Evolutionary conservation across 2,113 vertebrate species (phyloP).

Genomic region (Symphodus melops): DNA sequence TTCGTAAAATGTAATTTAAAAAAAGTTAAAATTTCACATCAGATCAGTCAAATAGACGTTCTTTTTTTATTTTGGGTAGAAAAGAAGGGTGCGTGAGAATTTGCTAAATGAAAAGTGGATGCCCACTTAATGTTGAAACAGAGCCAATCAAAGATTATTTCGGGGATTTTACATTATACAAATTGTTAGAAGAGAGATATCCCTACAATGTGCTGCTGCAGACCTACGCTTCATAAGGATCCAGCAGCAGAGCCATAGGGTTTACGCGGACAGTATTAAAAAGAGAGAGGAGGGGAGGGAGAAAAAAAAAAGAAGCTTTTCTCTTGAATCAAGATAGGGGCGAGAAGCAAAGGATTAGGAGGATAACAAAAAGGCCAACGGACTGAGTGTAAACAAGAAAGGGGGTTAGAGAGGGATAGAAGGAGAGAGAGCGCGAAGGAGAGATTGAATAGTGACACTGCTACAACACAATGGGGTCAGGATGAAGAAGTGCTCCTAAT

Average conservation of each 20-base stretch:
- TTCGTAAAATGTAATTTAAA: not conserved
- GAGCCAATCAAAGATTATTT: not conserved
- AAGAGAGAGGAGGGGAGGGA: slow-evolving; percentile 23
- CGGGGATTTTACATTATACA: not conserved
- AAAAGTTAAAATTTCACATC: not conserved
- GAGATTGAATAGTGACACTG: slow-evolving; percentile 82
- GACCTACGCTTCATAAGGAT: slow-evolving; percentile 39
- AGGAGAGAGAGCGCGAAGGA: slow-evolving; percentile 55
- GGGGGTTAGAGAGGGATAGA: slow-evolving; percentile 64
- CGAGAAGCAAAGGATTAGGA: slow-evolving; percentile 66
- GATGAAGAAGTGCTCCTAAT: slow-evolving; percentile 82
- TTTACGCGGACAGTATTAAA: slow-evolving; percentile 54
- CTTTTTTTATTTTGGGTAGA: not conserved
- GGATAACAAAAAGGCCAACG: slow-evolving; percentile 73
- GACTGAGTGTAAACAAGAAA: slow-evolving; percentile 75
- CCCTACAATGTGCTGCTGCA: slow-evolving; percentile 34
- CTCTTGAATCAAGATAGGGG: slow-evolving; percentile 53
- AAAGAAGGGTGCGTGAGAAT: not conserved
- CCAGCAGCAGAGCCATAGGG: slow-evolving; percentile 54
- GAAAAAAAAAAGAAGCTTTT: slow-evolving; percentile 27
- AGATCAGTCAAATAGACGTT: slow-evolving; percentile 11
- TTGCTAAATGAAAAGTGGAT: not conserved
- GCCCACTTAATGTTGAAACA: slow-evolving; percentile 2
- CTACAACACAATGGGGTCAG: slow-evolving; percentile 81
- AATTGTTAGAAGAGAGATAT: slow-evolving; percentile 21